A percentile compares a stretch with the other conserved stretches of the same genome.
These are phyloP conservation scores for Galemys pyrenaicus DNA, from an alignment of 2,113 vertebrate genomes.

Conservation along the genomic window DNA sequence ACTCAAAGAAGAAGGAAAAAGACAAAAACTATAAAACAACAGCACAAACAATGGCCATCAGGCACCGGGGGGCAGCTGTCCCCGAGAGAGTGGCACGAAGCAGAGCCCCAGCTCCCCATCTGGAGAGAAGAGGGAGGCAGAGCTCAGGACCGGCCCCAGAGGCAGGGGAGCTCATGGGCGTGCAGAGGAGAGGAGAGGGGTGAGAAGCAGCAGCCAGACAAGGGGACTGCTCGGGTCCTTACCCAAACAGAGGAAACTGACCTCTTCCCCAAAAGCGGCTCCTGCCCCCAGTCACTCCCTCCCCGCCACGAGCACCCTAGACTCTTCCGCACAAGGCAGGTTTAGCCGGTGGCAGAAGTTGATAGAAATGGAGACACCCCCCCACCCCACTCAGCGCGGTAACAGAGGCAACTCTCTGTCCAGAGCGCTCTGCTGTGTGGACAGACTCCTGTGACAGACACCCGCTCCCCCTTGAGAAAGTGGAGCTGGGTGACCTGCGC, in stretches of 20 bases:
- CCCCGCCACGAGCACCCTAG: background rate
- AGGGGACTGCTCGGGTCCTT: background rate
- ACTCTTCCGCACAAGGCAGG: background rate
- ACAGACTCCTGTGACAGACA: background rate
- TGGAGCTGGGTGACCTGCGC: background rate
- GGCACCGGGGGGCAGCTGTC: background rate
- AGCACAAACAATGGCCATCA: background rate
- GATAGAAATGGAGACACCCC: background rate
- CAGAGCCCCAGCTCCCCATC: rapidly evolving
- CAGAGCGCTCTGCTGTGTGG: rapidly evolving
- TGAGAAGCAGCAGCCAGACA: background rate
- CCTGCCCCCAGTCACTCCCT: background rate
- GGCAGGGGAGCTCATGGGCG: too few species aligned
- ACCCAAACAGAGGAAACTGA: background rate
- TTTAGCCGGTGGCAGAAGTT: background rate
- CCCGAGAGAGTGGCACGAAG: background rate
- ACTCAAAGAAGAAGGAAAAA: background rate
- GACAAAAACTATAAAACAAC: background rate
- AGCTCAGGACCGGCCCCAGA: background rate
- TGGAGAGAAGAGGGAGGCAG: background rate
- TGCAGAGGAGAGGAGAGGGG: background rate
- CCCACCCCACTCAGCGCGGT: background rate
- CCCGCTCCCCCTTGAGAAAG: background rate
- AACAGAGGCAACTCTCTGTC: background rate
- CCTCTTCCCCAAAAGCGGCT: background rate